Evolutionary conservation across 2,888 invertebrate species (phyloP).

Genomic region (Lottia scabra): DNA sequence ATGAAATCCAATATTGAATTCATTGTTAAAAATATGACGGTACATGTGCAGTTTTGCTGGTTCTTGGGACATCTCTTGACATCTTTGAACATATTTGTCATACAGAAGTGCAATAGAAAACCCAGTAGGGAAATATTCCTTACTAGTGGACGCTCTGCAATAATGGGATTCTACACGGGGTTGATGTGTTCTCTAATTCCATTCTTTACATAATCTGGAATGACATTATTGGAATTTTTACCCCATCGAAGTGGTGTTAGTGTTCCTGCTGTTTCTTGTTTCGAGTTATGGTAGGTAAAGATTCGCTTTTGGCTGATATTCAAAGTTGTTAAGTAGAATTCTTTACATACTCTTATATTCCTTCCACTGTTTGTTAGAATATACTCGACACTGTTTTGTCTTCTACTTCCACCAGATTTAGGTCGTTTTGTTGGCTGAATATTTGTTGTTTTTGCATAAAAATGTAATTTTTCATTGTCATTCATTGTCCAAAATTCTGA

Average conservation of each 20-base stretch:
- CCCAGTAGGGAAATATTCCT: not conserved
- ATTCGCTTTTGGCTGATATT: not conserved
- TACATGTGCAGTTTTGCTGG: constrained; percentile 24
- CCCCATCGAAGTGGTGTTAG: not conserved
- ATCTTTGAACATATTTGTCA: constrained; percentile 15
- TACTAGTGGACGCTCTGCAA: constrained; percentile 14
- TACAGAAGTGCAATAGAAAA: not conserved
- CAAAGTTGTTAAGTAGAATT: not conserved
- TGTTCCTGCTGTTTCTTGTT: not conserved
- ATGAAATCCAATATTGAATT: constrained; percentile 24
- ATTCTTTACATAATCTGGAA: constrained; percentile 9
- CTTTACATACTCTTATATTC: not conserved
- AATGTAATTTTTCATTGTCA: not conserved
- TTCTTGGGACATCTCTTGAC: constrained; percentile 7
- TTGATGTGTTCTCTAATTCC: constrained; percentile 16
- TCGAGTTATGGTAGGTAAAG: not conserved
- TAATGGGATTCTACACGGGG: constrained; percentile 16
- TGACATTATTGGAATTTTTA: not conserved
- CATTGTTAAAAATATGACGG: constrained; percentile 20
- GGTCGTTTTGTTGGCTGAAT: not conserved
- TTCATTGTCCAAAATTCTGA: not conserved
- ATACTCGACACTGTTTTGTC: not conserved
- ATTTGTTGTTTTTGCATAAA: not conserved
- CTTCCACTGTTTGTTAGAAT: not conserved
- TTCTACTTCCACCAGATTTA: not conserved